These are phyloP conservation scores for Anthoscopus minutus DNA, from an alignment of 2,113 vertebrate species.

Conservation along the genomic window DNA sequence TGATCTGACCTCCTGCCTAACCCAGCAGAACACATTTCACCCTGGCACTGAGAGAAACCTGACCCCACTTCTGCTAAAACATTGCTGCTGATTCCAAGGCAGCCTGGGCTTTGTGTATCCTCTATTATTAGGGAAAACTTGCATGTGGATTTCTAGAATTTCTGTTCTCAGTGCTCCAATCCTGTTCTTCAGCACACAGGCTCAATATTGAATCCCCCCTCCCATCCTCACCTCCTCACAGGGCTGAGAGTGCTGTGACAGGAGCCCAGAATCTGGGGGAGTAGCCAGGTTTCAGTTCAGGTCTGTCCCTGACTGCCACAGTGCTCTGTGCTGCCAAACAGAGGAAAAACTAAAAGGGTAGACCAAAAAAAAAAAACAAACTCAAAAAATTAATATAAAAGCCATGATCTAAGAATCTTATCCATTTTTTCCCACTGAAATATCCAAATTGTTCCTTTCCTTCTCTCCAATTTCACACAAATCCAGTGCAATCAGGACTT, in stretches of 20 bases:
- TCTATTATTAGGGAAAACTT: neutral
- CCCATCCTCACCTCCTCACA: neutral
- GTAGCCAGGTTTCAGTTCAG: neutral
- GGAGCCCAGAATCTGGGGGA: neutral
- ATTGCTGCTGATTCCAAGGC: rapidly evolving
- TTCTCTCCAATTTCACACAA: neutral
- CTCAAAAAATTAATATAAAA: too few relatives aligned
- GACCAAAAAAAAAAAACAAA: neutral
- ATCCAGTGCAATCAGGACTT: neutral
- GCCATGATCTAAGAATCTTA: neutral
- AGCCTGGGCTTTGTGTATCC: neutral
- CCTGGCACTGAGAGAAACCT: neutral
- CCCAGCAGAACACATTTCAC: neutral
- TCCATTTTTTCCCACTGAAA: neutral
- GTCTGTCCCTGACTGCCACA: neutral
- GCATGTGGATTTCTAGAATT: neutral
- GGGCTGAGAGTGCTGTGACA: neutral
- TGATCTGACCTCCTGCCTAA: neutral
- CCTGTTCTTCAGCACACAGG: neutral
- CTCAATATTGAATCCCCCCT: neutral
- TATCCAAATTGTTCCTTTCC: neutral
- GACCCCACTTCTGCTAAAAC: rapidly evolving
- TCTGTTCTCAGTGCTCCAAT: neutral
- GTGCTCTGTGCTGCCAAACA: neutral
- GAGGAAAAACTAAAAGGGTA: neutral